A percentile compares a stretch with the other conserved stretches of the same genome.
phyloP scores from a whole-genome alignment of 2,888 invertebrate species.

The Lochmaea capreae region DNA sequence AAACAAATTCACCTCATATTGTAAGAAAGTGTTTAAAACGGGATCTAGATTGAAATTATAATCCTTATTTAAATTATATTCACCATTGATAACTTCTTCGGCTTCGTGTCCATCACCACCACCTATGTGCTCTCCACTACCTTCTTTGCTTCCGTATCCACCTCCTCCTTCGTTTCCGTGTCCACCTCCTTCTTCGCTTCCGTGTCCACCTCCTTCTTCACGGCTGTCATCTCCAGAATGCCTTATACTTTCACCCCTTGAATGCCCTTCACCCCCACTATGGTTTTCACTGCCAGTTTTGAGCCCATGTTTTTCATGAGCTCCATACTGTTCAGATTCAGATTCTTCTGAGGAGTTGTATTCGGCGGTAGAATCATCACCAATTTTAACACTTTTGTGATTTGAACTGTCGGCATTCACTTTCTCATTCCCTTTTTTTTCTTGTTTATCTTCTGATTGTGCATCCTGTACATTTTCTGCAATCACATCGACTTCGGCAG shows the following conservation, averaged over 20 bases:
- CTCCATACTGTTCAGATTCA: conserved; percentile 23
- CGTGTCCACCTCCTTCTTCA: conserved; percentile 36
- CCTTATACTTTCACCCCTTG: too few species aligned
- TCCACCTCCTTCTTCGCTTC: too few species aligned
- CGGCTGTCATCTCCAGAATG: conserved; percentile 9
- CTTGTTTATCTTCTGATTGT: conserved; percentile 20
- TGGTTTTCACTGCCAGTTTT: conserved; percentile 28
- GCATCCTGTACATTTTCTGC: conserved; percentile 30
- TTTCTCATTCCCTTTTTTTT: conserved; percentile 25
- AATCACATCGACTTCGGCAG: conserved; percentile 30
- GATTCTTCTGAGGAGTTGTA: background rate
- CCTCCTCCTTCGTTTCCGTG: conserved; percentile 37
- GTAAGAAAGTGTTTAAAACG: background rate
- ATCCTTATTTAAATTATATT: background rate
- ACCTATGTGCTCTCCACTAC: conserved; percentile 37
- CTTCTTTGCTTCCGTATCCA: conserved; percentile 35
- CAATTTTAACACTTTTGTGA: conserved; percentile 31
- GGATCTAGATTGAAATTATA: conserved; percentile 5
- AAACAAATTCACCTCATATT: too few species aligned
- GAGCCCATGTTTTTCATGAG: conserved; percentile 27
- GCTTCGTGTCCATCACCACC: conserved; percentile 39
- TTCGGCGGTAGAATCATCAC: conserved; percentile 26
- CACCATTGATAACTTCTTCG: conserved; percentile 37
- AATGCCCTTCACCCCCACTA: conserved; percentile 19
- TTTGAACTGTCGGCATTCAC: conserved; percentile 4